Conservation (phyloP, 2,888 invertebrate genomes). For the Morpho helenor region DNA sequence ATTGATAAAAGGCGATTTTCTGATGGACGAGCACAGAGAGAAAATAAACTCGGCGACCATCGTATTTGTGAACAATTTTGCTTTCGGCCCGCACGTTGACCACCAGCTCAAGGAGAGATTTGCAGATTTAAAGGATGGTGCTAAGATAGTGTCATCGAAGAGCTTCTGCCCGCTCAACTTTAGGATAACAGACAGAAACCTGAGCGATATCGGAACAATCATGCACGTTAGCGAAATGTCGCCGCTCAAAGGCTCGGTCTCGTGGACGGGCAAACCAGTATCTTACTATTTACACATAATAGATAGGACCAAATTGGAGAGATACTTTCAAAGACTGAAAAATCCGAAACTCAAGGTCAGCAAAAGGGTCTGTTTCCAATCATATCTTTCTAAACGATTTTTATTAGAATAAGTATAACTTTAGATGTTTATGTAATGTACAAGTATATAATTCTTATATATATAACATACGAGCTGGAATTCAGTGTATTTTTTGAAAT, state of each 20-base stretch:
- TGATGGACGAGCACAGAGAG: conserved; percentile 94
- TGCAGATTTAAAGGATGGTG: conserved; percentile 96
- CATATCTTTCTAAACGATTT: conserved; percentile 38
- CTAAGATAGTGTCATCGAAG: conserved; percentile 98
- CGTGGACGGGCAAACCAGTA: conserved; percentile 99
- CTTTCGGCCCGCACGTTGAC: conserved; percentile 98
- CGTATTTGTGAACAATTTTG: conserved; percentile 99
- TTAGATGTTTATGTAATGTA: conserved; percentile 7
- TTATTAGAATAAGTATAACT: conserved; percentile 20
- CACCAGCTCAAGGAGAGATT: conserved; percentile 97
- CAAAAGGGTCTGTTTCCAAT: conserved; percentile 78
- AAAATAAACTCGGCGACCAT: conserved; percentile 96
- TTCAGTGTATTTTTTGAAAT: no score
- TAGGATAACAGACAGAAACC: conserved; percentile 97
- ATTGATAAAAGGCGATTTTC: conserved; percentile 96
- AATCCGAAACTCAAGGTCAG: conserved; percentile 89
- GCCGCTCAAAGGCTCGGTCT: conserved; percentile 96
- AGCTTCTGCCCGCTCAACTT: conserved; percentile 99
- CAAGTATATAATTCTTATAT: background rate
- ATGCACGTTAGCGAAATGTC: conserved; percentile 99
- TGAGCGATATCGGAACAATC: conserved; percentile 98
- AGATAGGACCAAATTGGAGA: conserved; percentile 97
- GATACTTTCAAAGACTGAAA: conserved; percentile 97
- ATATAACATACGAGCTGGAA: background rate
- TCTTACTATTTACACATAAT: conserved; percentile 99